Evolutionary conservation across 1,140 invertebrate genomes (phyloP), one percentile per base, ranked within the genome.

Genomic region (Drosophila bipectinata): DNA sequence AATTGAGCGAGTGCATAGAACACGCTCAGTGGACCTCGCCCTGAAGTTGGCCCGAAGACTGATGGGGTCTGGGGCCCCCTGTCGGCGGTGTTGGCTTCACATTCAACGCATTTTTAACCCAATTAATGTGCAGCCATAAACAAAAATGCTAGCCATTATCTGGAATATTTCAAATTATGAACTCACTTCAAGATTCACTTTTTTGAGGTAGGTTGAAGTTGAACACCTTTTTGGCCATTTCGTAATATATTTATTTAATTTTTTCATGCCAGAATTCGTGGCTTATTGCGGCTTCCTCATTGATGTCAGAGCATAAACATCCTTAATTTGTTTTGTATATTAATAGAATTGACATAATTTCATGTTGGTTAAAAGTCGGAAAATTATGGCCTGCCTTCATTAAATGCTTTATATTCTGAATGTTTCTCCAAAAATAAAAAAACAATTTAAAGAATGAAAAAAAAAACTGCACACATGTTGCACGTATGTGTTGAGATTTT

Each of bases 331-430:
- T 21, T 49, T n/a, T 41, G 58, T 88, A 7, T 44, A 88, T 83
- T 79, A 55, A 79, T 88, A 88, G 83, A 88, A 79, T 88, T 88
- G 83, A 88, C 83, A 88, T 88, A 88, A 88, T 79, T 87, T 55
- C 71, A 59, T 66, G 34, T 59, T 76, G 69, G 78, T 83, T 78
- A 54, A 81, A 78, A 64, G 66, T 71, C 55, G 28, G 10, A 59
- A 78, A 77, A 71, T 87, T 87, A 88, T 83, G 58, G 64, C 64
- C 63, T 0, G 21, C 21, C 21, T 21, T 18, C 18, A 18, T 18
- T 21, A 21, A 21, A 21, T 21, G 21, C 2, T 73, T 73, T 61
- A 15, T 18, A 57, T 26, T 55, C 28, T 67, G 44, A 24, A 52
- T 45, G 63, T 74, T 63, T 48, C 55, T 54, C 57, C 48, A 61